Evolutionary conservation across 2,888 invertebrate species (phyloP).

Genomic region (Cheilosia vulpina): DNA sequence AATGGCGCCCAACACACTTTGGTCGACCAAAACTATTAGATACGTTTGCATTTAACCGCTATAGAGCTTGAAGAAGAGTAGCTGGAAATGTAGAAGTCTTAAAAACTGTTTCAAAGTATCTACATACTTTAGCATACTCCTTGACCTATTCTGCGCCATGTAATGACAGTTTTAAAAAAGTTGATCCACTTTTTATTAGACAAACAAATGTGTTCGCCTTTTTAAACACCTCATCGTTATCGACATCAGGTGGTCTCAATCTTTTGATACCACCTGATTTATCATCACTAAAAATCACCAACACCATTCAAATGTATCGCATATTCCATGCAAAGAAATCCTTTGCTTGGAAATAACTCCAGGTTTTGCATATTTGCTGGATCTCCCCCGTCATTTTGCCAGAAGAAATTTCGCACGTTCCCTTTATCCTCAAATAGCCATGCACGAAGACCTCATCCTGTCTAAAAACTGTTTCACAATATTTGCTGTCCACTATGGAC

Average conservation of each 20-base stretch:
- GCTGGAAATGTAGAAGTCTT: too few relatives aligned
- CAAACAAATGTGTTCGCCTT: not conserved
- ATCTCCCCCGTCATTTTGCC: not conserved
- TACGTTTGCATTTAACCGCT: too few relatives aligned
- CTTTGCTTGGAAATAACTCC: constrained; percentile 36
- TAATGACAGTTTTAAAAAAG: not conserved
- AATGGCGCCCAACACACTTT: too few relatives aligned
- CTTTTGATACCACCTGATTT: constrained; percentile 13
- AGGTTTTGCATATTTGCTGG: constrained; percentile 10
- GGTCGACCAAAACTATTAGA: too few relatives aligned
- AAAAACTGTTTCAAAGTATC: too few relatives aligned
- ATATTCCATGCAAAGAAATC: constrained; percentile 25
- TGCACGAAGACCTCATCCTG: constrained; percentile 57
- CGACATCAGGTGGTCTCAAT: constrained; percentile 7
- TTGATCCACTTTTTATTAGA: not conserved
- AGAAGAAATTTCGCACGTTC: constrained; percentile 24
- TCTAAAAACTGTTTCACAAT: constrained; percentile 38
- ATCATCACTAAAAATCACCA: constrained; percentile 34
- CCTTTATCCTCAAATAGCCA: constrained; percentile 56
- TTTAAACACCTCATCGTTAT: not conserved
- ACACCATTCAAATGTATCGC: constrained; percentile 5
- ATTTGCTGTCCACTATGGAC: constrained; percentile 66
- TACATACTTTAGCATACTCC: too few relatives aligned
- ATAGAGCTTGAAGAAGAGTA: too few relatives aligned
- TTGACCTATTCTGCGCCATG: not conserved